Evolutionary conservation across 2,888 invertebrate genomes (phyloP).

Genomic region (Resseliella maxima): DNA sequence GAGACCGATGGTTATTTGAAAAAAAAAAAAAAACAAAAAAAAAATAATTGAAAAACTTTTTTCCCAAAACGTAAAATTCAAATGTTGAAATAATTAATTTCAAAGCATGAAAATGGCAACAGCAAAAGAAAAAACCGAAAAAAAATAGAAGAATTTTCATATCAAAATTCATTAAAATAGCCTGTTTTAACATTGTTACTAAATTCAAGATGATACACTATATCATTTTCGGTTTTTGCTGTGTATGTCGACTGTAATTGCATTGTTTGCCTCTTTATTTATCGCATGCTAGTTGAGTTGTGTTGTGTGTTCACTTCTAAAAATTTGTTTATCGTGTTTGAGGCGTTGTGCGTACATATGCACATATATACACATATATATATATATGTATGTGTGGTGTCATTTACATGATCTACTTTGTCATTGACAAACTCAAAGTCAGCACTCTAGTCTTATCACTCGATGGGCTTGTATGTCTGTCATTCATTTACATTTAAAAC

Average conservation of each 20-base stretch:
- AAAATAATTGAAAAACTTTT: too few relatives aligned
- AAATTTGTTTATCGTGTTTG: not conserved
- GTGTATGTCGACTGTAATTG: not conserved
- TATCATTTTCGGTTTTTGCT: not conserved
- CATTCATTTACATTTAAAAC: slow-evolving; percentile 14
- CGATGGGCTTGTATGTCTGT: slow-evolving; percentile 16
- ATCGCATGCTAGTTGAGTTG: not conserved
- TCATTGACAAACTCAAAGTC: not conserved
- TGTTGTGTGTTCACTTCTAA: not conserved
- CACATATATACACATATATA: too few relatives aligned
- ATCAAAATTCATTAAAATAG: too few relatives aligned
- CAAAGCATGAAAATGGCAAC: too few relatives aligned
- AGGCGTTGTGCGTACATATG: not conserved
- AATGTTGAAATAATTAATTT: too few relatives aligned
- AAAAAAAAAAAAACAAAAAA: too few relatives aligned
- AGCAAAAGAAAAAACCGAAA: too few relatives aligned
- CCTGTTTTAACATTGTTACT: too few relatives aligned
- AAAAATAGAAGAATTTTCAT: too few relatives aligned
- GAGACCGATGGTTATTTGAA: too few relatives aligned
- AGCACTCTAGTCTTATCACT: not conserved
- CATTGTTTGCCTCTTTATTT: slow-evolving; percentile 8
- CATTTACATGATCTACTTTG: slow-evolving; percentile 2
- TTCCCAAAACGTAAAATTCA: too few relatives aligned
- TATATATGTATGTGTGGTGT: too few relatives aligned
- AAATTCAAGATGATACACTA: not conserved